phyloP scores from a whole-genome alignment of 2,888 invertebrate genomes.

The Deilephila porcellus region DNA sequence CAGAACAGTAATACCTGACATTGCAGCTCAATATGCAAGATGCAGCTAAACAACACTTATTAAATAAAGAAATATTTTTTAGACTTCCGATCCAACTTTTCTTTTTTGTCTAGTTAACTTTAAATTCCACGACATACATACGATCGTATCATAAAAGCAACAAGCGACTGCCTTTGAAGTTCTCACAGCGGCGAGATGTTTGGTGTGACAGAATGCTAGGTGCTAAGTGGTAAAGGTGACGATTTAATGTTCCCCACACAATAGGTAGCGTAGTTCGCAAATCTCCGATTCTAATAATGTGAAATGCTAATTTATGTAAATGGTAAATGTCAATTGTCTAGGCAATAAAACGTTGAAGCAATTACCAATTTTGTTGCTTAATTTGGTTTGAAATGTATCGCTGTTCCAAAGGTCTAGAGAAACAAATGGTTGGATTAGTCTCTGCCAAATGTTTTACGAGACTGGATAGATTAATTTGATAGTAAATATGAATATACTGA shows the following conservation, averaged over 20 bases:
- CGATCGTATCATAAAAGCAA: conserved; percentile 6
- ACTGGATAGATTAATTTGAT: background rate
- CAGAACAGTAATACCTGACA: too few relatives aligned
- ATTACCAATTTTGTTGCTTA: conserved; percentile 29
- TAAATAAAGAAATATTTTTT: background rate
- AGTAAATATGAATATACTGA: background rate
- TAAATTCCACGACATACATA: conserved; percentile 13
- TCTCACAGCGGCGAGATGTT: too few relatives aligned
- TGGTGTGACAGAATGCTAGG: background rate
- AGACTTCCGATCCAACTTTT: background rate
- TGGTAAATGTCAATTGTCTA: conserved; percentile 27
- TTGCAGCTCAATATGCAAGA: too few relatives aligned
- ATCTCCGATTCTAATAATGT: conserved; percentile 23
- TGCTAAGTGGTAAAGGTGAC: conserved; percentile 17
- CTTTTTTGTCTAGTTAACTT: background rate
- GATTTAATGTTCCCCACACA: conserved; percentile 15
- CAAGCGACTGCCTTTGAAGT: background rate
- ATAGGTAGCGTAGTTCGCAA: conserved; percentile 21
- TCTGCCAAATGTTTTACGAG: background rate
- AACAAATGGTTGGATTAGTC: background rate
- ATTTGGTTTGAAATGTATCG: conserved; percentile 36
- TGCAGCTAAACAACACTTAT: too few relatives aligned
- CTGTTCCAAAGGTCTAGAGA: background rate
- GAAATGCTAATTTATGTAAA: conserved; percentile 23
- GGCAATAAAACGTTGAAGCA: conserved; percentile 19